Conservation (phyloP, 2,797 vertebrate species). For the Psittacula derbiana region DNA sequence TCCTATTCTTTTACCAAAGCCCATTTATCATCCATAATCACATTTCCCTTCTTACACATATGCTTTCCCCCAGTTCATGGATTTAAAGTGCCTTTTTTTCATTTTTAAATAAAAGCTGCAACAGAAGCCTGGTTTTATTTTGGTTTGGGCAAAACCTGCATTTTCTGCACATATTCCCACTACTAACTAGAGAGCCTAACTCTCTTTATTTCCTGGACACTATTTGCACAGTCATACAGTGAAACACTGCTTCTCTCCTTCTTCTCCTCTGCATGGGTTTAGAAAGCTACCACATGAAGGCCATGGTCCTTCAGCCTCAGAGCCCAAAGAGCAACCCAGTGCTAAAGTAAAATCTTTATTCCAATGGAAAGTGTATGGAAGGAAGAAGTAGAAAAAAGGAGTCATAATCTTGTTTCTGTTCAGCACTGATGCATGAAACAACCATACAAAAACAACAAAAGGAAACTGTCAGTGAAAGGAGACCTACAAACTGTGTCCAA, state of each 20-base stretch:
- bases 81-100: neutral
- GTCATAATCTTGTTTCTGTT: neutral
- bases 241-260: neutral
- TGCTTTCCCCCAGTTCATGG: neutral
- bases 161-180: neutral
- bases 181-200: neutral
- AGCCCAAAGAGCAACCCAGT: neutral
- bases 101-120: neutral
- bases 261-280: neutral
- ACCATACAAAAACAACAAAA: neutral
- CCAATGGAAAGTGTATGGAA: neutral
- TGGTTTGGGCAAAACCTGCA: neutral
- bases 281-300: neutral
- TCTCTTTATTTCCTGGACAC: neutral
- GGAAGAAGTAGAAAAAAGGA: neutral
- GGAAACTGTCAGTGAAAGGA: neutral
- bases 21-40: neutral
- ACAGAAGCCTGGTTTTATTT: neutral
- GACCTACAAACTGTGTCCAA: neutral
- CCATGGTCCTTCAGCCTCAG: neutral
- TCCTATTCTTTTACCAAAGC: neutral
- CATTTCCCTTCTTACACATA: neutral
- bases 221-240: fast-evolving
- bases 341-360: neutral
- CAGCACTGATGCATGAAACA: neutral